Percentiles rank a stretch among this genome's conserved stretches.
Conservation (phyloP, 2,888 invertebrate genomes). For the Dusona sp. region DNA sequence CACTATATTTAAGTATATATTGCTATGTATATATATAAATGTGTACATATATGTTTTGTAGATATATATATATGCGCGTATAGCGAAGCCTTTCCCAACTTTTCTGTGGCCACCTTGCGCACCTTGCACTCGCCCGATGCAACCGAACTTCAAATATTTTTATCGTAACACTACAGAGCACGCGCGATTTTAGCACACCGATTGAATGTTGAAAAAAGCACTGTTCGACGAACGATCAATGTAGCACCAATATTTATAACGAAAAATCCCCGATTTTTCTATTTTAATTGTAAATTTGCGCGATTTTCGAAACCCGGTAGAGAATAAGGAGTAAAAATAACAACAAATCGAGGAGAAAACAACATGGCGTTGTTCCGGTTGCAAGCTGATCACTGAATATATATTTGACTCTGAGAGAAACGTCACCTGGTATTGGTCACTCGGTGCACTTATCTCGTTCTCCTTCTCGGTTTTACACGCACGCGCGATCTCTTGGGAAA, state of each 20-base stretch:
- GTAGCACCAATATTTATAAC: background rate
- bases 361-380: constrained; percentile 63
- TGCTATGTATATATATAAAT: background rate
- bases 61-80: background rate
- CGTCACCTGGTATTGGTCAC: constrained; percentile 60
- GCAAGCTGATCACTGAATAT: constrained; percentile 17
- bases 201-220: constrained; percentile 2
- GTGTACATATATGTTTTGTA: background rate
- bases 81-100: constrained; percentile 45
- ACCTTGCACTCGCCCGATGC: constrained; percentile 51
- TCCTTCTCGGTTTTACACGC: constrained; percentile 3
- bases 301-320: background rate
- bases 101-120: constrained; percentile 54
- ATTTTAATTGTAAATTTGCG: background rate
- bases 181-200: constrained; percentile 28
- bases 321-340: constrained; percentile 11
- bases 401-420: constrained; percentile 12
- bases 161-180: background rate
- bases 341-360: constrained; percentile 26
- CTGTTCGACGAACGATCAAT: background rate
- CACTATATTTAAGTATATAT: constrained; percentile 26
- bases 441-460: constrained; percentile 18
- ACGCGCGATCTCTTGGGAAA: constrained; percentile 20
- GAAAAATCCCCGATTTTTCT: background rate
- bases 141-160: constrained; percentile 26